Evolutionary conservation across 2,888 invertebrate species (phyloP), one percentile per base, ranked within the genome.

Genomic region (Drosophila siamana): DNA sequence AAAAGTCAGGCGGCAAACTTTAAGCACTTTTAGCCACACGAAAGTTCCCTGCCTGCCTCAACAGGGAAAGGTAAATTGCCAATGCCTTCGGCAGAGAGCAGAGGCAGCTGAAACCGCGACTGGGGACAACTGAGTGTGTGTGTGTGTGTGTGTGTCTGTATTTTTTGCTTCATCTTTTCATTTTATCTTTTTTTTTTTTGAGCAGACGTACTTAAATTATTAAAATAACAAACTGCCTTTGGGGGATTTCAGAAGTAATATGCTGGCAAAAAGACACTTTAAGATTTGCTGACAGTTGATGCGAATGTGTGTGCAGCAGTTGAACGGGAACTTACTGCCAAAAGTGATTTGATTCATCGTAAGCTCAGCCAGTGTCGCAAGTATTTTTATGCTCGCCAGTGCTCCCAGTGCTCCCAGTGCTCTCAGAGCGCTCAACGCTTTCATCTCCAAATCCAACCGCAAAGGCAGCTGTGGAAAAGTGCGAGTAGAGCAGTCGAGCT

Each of bases 1-100:
- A 69, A 78, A 78, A 87, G 71, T 80, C 65, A 63, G 66, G 16
- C 54, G 64, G 47, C 47, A 62, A 85, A 82, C 63, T 86, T 82
- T 69, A 82, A 80, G 51, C 68, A 54, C 64, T 84, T 63, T 55
- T 55, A 65, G 55, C 61, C 62, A 41, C 75, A 69, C 30, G 40
- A 50, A 61, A 60, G 51, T 59, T 50, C 46, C 15, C 15, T 22
- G 36, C n/a, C n/a, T n/a, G n/a, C n/a, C n/a, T n/a, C n/a, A 28
- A 46, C 51, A 46, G 22, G 62, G 55, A 51, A 51, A 56, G 38
- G 57, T 65, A 61, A 69, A 63, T 67, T 55, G 50, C 47, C 60
- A 47, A 61, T 55, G 47, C 30, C 8, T 26, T 22, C 11, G 28
- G 24, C 50, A 43, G 28, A n/a, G 6, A 1, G 33, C 4, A 24